Conservation (phyloP, 2,797 vertebrate genomes). For the Todus mexicanus region DNA sequence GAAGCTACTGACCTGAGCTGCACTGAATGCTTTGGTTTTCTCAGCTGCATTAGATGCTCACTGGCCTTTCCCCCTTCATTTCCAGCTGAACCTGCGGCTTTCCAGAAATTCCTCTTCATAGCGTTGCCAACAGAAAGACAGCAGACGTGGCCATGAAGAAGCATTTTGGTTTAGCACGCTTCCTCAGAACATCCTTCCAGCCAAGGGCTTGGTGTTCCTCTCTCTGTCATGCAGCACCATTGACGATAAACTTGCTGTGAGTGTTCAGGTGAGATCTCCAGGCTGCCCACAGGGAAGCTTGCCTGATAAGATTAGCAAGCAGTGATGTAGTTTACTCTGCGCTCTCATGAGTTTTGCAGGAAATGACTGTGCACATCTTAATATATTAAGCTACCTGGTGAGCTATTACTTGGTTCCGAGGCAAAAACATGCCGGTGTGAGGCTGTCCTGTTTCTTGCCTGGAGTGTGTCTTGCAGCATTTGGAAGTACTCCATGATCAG, state of each 20-base stretch:
- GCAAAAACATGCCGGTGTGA: neutral
- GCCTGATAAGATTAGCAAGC: neutral
- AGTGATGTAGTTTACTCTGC: neutral
- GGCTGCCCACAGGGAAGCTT: neutral
- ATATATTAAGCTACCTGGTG: neutral
- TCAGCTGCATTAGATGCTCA: accelerated
- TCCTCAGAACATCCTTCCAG: neutral
- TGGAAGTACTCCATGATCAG: neutral
- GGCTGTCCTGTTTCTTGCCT: neutral
- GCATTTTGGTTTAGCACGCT: neutral
- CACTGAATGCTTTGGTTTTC: neutral
- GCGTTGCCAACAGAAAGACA: neutral
- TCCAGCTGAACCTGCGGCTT: neutral
- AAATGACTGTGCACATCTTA: neutral
- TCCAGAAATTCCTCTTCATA: neutral
- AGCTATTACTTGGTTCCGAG: neutral
- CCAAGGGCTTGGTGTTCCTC: neutral
- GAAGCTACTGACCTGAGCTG: neutral
- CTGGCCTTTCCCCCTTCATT: neutral
- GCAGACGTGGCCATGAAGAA: neutral
- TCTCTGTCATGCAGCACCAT: neutral
- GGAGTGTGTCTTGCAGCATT: neutral
- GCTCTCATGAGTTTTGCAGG: neutral
- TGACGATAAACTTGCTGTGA: neutral
- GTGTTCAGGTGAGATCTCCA: neutral